Percentiles rank a stretch among this genome's conserved stretches.
Evolutionary conservation across 2,888 invertebrate species (phyloP).

Genomic region (Choreutis nemorana): DNA sequence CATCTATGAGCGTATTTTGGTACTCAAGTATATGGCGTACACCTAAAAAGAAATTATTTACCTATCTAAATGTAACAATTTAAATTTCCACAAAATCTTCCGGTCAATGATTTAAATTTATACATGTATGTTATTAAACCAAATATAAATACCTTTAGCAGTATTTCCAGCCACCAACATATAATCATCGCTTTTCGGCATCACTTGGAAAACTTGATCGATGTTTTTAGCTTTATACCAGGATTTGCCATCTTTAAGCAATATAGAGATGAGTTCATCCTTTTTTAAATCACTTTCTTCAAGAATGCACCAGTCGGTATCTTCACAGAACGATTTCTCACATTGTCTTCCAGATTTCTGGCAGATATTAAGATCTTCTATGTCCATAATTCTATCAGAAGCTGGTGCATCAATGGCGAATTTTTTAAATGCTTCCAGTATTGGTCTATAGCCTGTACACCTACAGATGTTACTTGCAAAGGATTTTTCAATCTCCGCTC

Average conservation of each 20-base stretch:
- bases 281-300: slow-evolving; percentile 10
- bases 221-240: slow-evolving; percentile 66
- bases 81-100: too few species aligned
- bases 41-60: slow-evolving; percentile 24
- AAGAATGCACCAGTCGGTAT: slow-evolving; percentile 25
- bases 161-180: slow-evolving; percentile 80
- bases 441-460: slow-evolving; percentile 69
- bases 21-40: slow-evolving; percentile 34
- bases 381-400: not conserved
- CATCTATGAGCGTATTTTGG: slow-evolving; percentile 66
- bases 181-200: slow-evolving; percentile 46
- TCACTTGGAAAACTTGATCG: slow-evolving; percentile 47
- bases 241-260: slow-evolving; percentile 33
- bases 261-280: slow-evolving; percentile 19
- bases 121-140: not conserved
- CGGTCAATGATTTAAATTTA: not conserved
- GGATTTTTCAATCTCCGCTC: slow-evolving; percentile 59
- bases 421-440: slow-evolving; percentile 67
- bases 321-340: slow-evolving; percentile 5
- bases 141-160: slow-evolving; percentile 67
- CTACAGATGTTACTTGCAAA: slow-evolving; percentile 68
- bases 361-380: slow-evolving; percentile 8
- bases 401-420: slow-evolving; percentile 27
- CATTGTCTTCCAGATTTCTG: slow-evolving; percentile 11
- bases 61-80: not conserved